Conservation (phyloP, 1,140 invertebrate genomes). For the Drosophila erecta region DNA sequence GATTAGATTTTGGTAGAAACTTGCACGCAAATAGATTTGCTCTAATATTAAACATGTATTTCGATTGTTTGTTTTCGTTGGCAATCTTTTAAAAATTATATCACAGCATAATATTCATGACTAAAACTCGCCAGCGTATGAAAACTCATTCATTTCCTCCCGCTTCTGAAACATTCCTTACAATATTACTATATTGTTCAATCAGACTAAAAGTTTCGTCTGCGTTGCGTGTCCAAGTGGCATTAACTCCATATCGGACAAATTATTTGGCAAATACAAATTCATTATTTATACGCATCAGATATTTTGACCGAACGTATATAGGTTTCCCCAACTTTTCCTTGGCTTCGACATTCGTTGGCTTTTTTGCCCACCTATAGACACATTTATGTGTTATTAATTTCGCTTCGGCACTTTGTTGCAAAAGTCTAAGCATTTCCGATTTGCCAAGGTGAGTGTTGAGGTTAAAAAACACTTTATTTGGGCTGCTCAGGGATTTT, state of each 20-base stretch:
- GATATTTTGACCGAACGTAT: conserved; percentile 31
- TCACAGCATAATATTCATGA: background rate
- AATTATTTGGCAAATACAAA: conserved; percentile 73
- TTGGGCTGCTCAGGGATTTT: background rate
- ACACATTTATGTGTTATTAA: conserved; percentile 42
- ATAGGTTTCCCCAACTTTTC: conserved; percentile 30
- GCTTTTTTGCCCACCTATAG: conserved; percentile 17
- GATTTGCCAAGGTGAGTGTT: conserved; percentile 22
- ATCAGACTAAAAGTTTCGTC: conserved; percentile 69
- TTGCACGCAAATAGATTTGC: background rate
- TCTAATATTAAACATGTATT: background rate
- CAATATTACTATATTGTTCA: conserved; percentile 45
- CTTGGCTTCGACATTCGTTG: conserved; percentile 27
- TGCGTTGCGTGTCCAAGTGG: conserved; percentile 61
- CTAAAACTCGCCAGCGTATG: conserved; percentile 7
- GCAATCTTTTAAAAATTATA: conserved; percentile 1
- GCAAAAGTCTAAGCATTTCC: conserved; percentile 35
- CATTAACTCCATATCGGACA: conserved; percentile 67
- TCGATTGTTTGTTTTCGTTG: background rate
- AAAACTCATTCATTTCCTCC: conserved; percentile 6
- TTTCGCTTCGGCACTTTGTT: conserved; percentile 21
- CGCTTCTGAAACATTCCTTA: conserved; percentile 2
- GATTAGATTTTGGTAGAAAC: background rate
- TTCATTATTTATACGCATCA: conserved; percentile 71
- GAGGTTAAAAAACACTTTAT: conserved; percentile 7